Base-by-base conservation (phyloP, 2,888 invertebrate genomes). In the Chironomus riparius region DNA sequence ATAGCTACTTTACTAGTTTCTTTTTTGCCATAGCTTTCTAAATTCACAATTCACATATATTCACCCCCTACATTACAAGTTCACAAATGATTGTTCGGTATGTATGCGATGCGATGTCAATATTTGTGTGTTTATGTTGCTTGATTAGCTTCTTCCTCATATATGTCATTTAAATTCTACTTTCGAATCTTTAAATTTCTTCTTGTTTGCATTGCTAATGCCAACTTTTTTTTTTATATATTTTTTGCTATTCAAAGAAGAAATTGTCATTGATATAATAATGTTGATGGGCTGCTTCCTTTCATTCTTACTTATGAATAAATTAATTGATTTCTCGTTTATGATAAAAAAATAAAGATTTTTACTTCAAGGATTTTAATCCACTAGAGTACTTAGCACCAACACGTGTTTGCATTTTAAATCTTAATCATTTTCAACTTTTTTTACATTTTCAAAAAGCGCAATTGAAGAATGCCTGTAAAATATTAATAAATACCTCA, bases 31-130 rank as follows among this genome's bases (percentile, higher is more conserved):
- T 38, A 2, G 2, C 38, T 38, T 38, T 38, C 38, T 38, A 38
- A 38, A 38, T 28, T 28, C 28, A 28, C 28, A 38, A n/a, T 38
- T 10, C 38, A 38, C 38, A 38, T 38, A 38, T 10, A 38, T 38
- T 38, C 38, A 38, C 38, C 38, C 38, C 38, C 38, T 38, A 38
- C 38, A 38, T 38, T 38, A 38, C 3, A 86, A 95, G 2, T 88
- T 89, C 18, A 81, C 89, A n/a, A n/a, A 85, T 93, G 50, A 88
- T 92, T 56, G 83, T 88, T 0, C 83, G 38, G 38, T 91, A 75
- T 90, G 90, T 78, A 89, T 90, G 65, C 80, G 89, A 56, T 90
- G 90, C 79, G 87, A 88, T 75, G 84, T 85, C 10, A 84, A 93
- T 80, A 86, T 88, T 2, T 95, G 95, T 81, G 86, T 87, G 50